Conservation (phyloP, 1,140 invertebrate species). For the Heliconius melpomene region DNA sequence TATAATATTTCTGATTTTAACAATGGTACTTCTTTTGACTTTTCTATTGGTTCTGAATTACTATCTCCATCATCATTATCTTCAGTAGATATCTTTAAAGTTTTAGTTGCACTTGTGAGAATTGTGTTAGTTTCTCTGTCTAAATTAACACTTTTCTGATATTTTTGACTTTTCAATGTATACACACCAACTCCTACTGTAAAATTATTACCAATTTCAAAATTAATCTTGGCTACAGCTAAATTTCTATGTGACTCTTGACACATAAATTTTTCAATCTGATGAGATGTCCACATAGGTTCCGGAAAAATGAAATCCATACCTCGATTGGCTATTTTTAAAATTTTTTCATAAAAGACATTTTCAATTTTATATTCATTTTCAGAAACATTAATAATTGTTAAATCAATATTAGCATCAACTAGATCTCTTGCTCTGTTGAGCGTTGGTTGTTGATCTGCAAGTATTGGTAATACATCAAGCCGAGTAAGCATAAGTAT, state of each 20-base stretch:
- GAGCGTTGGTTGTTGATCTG: slow-evolving; percentile 58
- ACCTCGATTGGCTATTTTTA: slow-evolving; percentile 58
- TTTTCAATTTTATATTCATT: slow-evolving; percentile 49
- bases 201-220: slow-evolving; percentile 65
- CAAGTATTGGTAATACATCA: slow-evolving; percentile 50
- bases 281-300: slow-evolving; percentile 50
- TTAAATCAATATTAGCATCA: slow-evolving; percentile 62
- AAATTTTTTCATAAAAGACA: slow-evolving; percentile 63
- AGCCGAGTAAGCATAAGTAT: slow-evolving; percentile 62
- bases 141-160: slow-evolving; percentile 59
- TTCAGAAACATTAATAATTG: slow-evolving; percentile 63
- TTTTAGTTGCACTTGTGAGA: slow-evolving; percentile 61
- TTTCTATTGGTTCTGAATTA: slow-evolving; percentile 41
- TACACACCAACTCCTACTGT: slow-evolving; percentile 67
- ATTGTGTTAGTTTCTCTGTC: slow-evolving; percentile 63
- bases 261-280: slow-evolving; percentile 61
- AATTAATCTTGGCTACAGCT: slow-evolving; percentile 60
- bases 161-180: slow-evolving; percentile 52
- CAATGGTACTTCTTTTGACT: slow-evolving; percentile 57
- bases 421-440: slow-evolving; percentile 63
- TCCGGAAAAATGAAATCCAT: slow-evolving; percentile 52
- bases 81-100: slow-evolving; percentile 55
- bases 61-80: slow-evolving; percentile 31
- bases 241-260: slow-evolving; percentile 65
- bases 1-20: slow-evolving; percentile 65